Conservation (phyloP, 2,888 invertebrate species). For the Pogonocherus hispidulus region DNA sequence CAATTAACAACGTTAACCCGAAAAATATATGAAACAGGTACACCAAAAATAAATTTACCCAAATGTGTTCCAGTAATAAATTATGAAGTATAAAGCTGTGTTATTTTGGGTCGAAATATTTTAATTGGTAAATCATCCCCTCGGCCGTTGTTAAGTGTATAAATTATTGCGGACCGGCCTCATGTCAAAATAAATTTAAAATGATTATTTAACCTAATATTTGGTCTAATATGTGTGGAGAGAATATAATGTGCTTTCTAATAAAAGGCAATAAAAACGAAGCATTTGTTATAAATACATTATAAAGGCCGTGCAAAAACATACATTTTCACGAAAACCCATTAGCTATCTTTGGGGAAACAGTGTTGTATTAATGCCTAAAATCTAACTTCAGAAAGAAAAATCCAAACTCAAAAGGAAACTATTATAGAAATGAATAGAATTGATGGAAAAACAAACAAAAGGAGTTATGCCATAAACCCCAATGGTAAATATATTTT, state of each 20-base stretch:
- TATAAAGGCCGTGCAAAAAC: too few relatives aligned
- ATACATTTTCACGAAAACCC: too few relatives aligned
- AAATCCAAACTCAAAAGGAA: too few relatives aligned
- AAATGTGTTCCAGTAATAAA: not conserved
- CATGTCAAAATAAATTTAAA: conserved; percentile 14
- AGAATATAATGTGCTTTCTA: not conserved
- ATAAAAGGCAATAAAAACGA: too few relatives aligned
- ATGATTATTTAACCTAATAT: conserved; percentile 5
- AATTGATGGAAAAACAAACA: too few relatives aligned
- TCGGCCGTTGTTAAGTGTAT: not conserved
- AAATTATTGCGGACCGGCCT: not conserved
- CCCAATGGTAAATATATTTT: too few relatives aligned
- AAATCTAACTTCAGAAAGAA: too few relatives aligned
- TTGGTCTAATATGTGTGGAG: not conserved
- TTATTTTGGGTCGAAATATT: not conserved
- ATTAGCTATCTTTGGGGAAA: too few relatives aligned
- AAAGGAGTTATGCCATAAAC: too few relatives aligned
- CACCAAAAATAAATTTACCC: not conserved
- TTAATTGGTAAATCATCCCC: not conserved
- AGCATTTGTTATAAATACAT: too few relatives aligned
- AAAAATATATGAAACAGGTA: conserved; percentile 1
- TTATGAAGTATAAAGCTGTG: conserved; percentile 6
- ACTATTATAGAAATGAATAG: too few relatives aligned
- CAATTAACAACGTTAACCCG: not conserved
- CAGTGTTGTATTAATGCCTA: too few relatives aligned